A percentile compares a stretch with the other conserved stretches of the same genome.
These are phyloP conservation scores for Cyclargus thomasi DNA, from an alignment of 1,140 invertebrate genomes.

Conservation along the genomic window DNA sequence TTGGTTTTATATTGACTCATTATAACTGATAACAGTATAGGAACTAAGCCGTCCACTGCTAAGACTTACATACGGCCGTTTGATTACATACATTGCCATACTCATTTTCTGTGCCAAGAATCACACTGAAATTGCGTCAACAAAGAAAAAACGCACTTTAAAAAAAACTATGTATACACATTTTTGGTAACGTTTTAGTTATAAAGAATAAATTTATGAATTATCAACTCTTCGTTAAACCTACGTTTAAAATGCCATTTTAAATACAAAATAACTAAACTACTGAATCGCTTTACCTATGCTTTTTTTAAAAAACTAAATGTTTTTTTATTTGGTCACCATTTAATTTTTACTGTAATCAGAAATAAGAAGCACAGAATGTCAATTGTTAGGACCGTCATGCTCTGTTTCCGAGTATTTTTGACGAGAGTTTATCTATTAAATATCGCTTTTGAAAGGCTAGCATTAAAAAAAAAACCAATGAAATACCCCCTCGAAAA, in stretches of 20 bases:
- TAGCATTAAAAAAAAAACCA: too few species aligned
- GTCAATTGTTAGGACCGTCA: too few species aligned
- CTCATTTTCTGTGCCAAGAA: not conserved
- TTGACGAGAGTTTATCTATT: too few species aligned
- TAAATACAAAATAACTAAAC: constrained; percentile 11
- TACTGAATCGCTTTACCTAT: not conserved
- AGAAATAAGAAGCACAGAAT: too few species aligned
- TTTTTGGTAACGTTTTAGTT: constrained; percentile 9
- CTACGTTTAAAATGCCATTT: constrained; percentile 12
- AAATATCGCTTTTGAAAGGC: too few species aligned
- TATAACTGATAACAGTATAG: not conserved
- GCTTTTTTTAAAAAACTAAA: not conserved
- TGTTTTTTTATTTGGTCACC: not conserved
- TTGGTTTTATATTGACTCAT: too few species aligned
- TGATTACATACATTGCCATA: not conserved
- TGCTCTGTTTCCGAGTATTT: too few species aligned
- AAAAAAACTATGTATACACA: not conserved
- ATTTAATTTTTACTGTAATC: too few species aligned
- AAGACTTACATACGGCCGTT: not conserved
- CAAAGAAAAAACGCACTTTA: too few species aligned
- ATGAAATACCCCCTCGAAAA: too few species aligned
- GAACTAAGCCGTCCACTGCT: not conserved
- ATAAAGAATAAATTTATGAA: not conserved
- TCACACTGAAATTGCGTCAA: not conserved
- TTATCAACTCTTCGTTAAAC: not conserved